These are phyloP conservation scores for Carollia perspicillata DNA, from an alignment of 2,113 vertebrate genomes.

Conservation along the genomic window DNA sequence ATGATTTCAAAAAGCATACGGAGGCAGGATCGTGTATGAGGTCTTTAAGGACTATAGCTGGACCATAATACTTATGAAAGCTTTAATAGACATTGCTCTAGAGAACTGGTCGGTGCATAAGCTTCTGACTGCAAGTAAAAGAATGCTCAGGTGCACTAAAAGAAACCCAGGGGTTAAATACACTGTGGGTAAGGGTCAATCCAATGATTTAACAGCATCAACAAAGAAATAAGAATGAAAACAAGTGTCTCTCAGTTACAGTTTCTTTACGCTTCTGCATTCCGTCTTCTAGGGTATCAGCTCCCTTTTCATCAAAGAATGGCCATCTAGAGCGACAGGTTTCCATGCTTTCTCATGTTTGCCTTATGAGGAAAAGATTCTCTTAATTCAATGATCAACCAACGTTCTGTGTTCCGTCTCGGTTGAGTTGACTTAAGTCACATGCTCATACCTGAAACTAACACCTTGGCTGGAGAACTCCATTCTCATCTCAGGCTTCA, in stretches of 20 bases:
- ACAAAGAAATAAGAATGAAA: not conserved
- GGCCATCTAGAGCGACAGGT: not conserved
- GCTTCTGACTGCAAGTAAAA: not conserved
- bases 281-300: not conserved
- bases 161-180: not conserved
- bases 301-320: not conserved
- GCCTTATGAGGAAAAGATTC: not conserved
- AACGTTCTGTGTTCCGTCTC: not conserved
- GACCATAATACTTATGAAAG: not conserved
- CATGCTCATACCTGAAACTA: not conserved
- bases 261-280: not conserved
- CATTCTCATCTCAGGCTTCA: not conserved
- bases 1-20: not conserved
- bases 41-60: not conserved
- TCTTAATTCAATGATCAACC: not conserved
- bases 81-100: not conserved
- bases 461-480: not conserved
- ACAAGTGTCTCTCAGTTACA: not conserved
- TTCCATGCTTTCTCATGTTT: not conserved
- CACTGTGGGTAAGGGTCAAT: not conserved
- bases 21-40: not conserved
- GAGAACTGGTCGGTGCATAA: not conserved
- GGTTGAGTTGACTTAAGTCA: not conserved
- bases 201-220: not conserved
- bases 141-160: not conserved